Base-by-base conservation (phyloP, 2,797 vertebrate genomes). In the Microhierax caerulescens region DNA sequence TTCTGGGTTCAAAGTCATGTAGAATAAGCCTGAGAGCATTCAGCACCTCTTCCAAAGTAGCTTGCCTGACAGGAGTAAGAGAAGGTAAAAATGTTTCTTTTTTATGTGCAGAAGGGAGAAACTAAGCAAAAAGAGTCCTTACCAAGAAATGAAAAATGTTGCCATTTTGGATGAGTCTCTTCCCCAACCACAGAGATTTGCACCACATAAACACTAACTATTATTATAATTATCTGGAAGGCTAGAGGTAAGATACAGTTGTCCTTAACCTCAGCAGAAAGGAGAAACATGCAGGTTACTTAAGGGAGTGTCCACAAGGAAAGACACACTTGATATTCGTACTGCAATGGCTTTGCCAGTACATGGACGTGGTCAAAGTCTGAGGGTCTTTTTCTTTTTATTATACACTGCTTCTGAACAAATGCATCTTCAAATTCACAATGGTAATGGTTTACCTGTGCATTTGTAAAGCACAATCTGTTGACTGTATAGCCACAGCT, bases 181-280 rank as follows among this genome's bases (percentile, higher is more conserved):
- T 80, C 56, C 43, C 41, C 37, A 74, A 3, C 11, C 67, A 59
- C 32, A 65, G 7, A 64, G 32, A 64, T 56, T 7, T 47, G 36
- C 57, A 61, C 51, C 68, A 41, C 25, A 22, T 30, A n/a, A 0
- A 48, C 23, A 32, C 13, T 25, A 50, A 17, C 41, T 0, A 0
- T 41, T 47, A 6, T 11, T 34, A 1, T 10, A 59, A 77, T 37
- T 53, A 50, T 18, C 57, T 27, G 19, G 24, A 72, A 56, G 7
- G 23, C 75, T 41, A 30, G 9, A 79, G 24, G 13, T 47, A 53
- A 34, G 72, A 59, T 13, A 19, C 34, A 54, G 23, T 43, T 64
- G 36, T 36, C 73, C n/a, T 83, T 36, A 78, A 53, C 16, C 48
- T 20, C 12, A 90, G 64, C 30, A 85, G 30, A 57, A 73, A 43